Base-by-base conservation (phyloP, 2,113 vertebrate species). In the Crypturellus undulatus region DNA sequence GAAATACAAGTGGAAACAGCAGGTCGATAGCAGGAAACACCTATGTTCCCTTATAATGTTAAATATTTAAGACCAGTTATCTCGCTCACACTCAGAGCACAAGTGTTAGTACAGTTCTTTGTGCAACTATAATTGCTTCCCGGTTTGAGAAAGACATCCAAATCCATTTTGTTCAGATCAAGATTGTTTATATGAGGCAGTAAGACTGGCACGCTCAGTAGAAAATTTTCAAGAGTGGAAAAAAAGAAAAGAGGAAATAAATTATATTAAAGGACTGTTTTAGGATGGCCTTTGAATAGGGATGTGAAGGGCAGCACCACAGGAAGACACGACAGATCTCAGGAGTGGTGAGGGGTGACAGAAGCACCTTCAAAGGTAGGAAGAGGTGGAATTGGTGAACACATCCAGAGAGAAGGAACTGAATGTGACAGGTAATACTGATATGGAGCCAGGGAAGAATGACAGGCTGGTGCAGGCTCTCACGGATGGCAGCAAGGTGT, bases 71-170 rank as follows among this genome's bases (percentile, higher is more conserved):
- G 34, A 64, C 12, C 38, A 68, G 34, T 36, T 71, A 25, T 51
- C 2, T 71, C 36, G 12, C 28, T 32, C 49, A 49, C 17, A 49
- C 9, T 65, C 36, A 58, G 21, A 56, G 6, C 26, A 17, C 10
- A 63, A 26, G 12, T 3, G 4, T 18, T 71, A 56, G 0, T 47
- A 15, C 0, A 3, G 19, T 24, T 80, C 10, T 8, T 72, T 10
- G 7, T 2, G 2, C 22, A 34, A 40, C n/a, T 75, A 0, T 22
- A 70, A 62, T 16, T 4, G 8, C 59, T 77, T 14, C 19, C 8
- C 28, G 43, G 8, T 49, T 63, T 76, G 56, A 56, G 30, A 47
- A 62, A 86, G 20, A 7, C 40, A 11, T 77, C 24, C 38, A 69
- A 54, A 78, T 21, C 42, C 59, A 19, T 28, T 15, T 43, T 51